Evolutionary conservation across 2,113 vertebrate species (phyloP).

Genomic region (Catagonus wagneri): DNA sequence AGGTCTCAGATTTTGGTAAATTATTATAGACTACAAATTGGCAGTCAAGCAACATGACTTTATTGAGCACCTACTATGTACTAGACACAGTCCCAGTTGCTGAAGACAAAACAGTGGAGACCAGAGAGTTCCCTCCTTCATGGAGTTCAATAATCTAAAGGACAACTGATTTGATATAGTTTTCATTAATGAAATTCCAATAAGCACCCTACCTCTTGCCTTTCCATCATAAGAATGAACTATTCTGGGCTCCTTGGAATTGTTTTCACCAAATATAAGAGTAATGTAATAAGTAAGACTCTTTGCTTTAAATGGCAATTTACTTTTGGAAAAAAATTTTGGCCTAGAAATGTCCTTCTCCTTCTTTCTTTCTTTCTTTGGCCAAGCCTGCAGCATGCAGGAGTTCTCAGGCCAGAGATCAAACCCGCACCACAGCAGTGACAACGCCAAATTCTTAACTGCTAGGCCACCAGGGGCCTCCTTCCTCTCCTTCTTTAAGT

Average conservation of each 20-base stretch:
- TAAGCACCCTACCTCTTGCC: neutral
- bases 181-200: neutral
- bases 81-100: neutral
- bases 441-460: too few relatives aligned
- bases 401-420: too few relatives aligned
- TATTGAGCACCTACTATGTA: neutral
- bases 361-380: neutral
- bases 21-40: neutral
- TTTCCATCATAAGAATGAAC: neutral
- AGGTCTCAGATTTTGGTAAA: neutral
- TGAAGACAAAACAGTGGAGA: neutral
- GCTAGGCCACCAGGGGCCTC: too few relatives aligned
- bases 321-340: neutral
- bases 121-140: neutral
- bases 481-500: neutral
- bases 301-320: constrained; percentile 18
- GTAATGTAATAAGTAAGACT: neutral
- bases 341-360: constrained; percentile 21
- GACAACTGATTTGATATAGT: neutral
- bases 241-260: neutral
- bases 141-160: neutral
- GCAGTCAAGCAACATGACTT: neutral
- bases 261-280: neutral
- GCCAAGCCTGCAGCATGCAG: too few relatives aligned
- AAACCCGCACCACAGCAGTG: too few relatives aligned